A percentile compares a stretch with the other conserved stretches of the same genome.
Conservation (phyloP, 2,113 vertebrate genomes). For the Phycodurus eques region DNA sequence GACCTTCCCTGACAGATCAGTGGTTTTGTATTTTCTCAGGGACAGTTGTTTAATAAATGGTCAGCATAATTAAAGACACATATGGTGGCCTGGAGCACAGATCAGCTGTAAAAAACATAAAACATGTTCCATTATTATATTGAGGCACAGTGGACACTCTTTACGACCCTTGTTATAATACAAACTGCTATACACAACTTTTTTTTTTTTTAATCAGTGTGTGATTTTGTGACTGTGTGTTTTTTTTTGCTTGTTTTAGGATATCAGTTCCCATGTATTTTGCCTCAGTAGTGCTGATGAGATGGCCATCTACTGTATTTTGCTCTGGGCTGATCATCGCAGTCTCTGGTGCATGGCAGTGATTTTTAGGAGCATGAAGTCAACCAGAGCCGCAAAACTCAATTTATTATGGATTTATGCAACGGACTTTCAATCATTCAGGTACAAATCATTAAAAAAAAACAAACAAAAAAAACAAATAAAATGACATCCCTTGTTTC, state of each 20-base stretch:
- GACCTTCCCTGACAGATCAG: neutral
- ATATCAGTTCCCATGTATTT: constrained; percentile 43
- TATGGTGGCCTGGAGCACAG: constrained; percentile 50
- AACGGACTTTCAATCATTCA: too few relatives aligned
- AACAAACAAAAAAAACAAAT: too few relatives aligned
- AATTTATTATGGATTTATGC: constrained; percentile 7
- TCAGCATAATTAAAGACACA: constrained; percentile 70
- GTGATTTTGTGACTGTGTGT: neutral
- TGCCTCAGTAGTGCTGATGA: constrained; percentile 43
- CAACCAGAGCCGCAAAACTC: constrained; percentile 18
- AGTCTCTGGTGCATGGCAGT: constrained; percentile 37
- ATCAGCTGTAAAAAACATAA: constrained; percentile 70
- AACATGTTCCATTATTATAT: constrained; percentile 63
- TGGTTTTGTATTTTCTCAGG: constrained; percentile 49
- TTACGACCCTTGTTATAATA: constrained; percentile 56
- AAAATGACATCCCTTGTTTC: too few relatives aligned
- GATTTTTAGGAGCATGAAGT: constrained; percentile 57
- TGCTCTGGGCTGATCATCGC: constrained; percentile 44
- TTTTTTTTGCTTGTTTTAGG: constrained; percentile 14
- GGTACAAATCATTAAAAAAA: too few relatives aligned
- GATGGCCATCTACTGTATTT: constrained; percentile 41
- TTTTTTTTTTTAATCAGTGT: neutral
- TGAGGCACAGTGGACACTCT: constrained; percentile 48
- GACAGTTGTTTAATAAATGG: constrained; percentile 49
- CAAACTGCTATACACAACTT: constrained; percentile 19